Conservation (phyloP, 2,113 vertebrate species). For the Phainopepla nitens region DNA sequence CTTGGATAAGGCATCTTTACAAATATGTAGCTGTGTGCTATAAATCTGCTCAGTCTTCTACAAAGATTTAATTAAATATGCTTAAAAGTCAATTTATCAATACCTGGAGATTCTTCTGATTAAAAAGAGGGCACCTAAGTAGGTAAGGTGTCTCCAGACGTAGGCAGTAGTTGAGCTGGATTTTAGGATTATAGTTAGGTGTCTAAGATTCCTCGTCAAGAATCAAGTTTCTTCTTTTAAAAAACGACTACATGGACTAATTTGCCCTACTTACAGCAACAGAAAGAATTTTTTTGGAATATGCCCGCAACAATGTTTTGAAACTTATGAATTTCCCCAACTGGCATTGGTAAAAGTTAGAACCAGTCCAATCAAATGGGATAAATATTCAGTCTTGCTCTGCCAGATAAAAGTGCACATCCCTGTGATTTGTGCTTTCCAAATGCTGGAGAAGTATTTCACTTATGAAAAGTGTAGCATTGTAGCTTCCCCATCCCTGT, state of each 20-base stretch:
- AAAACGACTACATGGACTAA: background rate
- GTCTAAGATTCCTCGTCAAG: background rate
- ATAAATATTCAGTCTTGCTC: too few species aligned
- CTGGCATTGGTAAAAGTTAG: background rate
- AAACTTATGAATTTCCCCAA: background rate
- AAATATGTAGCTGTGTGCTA: background rate
- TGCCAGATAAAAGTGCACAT: accelerated
- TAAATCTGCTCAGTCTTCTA: background rate
- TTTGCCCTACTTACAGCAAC: background rate
- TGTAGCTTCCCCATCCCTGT: background rate
- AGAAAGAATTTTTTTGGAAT: background rate
- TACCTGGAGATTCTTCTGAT: background rate
- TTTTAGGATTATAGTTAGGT: background rate
- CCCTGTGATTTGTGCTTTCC: background rate
- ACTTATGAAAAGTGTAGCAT: background rate
- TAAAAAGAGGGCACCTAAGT: background rate
- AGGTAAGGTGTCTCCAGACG: background rate
- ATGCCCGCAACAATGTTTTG: background rate
- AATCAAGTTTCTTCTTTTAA: background rate
- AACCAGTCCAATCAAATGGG: background rate
- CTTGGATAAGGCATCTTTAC: background rate
- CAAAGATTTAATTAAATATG: background rate
- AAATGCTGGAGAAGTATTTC: background rate
- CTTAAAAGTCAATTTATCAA: background rate
- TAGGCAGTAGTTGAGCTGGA: background rate